phyloP scores from a whole-genome alignment of 1,140 invertebrate species.

The Drosophila sproati region DNA sequence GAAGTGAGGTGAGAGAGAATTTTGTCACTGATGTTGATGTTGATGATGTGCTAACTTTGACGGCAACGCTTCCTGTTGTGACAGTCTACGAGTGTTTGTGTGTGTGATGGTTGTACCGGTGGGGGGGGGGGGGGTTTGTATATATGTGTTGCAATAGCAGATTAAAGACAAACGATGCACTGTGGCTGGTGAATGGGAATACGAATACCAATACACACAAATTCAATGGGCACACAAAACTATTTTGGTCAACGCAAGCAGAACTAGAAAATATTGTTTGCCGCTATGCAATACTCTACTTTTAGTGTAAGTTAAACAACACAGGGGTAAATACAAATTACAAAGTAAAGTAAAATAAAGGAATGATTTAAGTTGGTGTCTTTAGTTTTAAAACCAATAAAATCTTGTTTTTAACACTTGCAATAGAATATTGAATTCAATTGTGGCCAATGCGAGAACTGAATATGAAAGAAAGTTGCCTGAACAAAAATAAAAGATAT shows the following conservation, averaged over 20 bases:
- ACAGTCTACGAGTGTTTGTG: conserved; percentile 3
- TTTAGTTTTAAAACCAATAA: too few relatives aligned
- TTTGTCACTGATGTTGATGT: conserved; percentile 42
- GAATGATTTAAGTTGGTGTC: too few relatives aligned
- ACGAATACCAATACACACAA: conserved; percentile 22
- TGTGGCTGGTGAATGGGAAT: conserved; percentile 13
- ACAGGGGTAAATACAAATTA: too few relatives aligned
- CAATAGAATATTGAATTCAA: background rate
- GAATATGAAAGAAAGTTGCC: conserved; percentile 7
- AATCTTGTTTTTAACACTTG: too few relatives aligned
- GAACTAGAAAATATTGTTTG: conserved; percentile 9
- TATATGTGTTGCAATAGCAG: conserved; percentile 2
- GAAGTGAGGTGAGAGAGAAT: conserved; percentile 10
- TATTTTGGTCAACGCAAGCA: conserved; percentile 42
- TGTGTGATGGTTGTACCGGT: background rate
- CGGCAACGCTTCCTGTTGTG: conserved; percentile 42
- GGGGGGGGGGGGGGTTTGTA: background rate
- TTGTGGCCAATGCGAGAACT: background rate
- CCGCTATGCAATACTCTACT: background rate
- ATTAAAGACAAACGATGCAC: conserved; percentile 18
- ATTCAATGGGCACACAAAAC: conserved; percentile 38
- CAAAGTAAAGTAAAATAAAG: too few relatives aligned
- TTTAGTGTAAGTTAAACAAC: background rate
- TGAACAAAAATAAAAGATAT: background rate
- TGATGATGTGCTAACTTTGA: conserved; percentile 40